Evolutionary conservation across 2,888 invertebrate species (phyloP).

Genomic region (Chirona hameri): DNA sequence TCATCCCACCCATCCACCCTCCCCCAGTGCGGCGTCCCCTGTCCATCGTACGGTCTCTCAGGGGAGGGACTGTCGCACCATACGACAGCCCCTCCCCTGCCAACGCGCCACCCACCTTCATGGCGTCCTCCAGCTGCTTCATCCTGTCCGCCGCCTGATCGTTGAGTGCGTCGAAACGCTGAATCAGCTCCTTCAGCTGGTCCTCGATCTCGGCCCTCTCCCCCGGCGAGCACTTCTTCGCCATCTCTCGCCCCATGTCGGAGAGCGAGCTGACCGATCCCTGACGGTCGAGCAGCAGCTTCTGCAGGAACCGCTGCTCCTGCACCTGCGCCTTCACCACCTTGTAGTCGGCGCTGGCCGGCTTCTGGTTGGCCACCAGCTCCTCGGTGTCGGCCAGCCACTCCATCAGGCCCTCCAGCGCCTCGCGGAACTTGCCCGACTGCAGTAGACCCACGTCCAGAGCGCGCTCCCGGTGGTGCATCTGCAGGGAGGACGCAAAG

Average conservation of each 20-base stretch:
- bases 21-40: too few species aligned
- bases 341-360: constrained; percentile 95
- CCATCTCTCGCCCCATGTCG: constrained; percentile 88
- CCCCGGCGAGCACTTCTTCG: constrained; percentile 74
- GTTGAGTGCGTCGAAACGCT: constrained; percentile 79
- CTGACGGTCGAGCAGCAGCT: constrained; percentile 92
- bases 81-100: not conserved
- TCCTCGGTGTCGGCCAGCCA: constrained; percentile 98
- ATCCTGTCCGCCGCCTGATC: constrained; percentile 81
- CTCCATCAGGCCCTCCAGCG: constrained; percentile 84
- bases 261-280: constrained; percentile 89
- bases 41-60: too few species aligned
- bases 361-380: constrained; percentile 92
- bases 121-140: constrained; percentile 83
- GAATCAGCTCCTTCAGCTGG: constrained; percentile 80
- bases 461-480: constrained; percentile 84
- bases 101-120: constrained; percentile 52
- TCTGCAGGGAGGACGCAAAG: constrained; percentile 47
- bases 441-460: constrained; percentile 89
- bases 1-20: too few species aligned
- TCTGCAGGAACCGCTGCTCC: constrained; percentile 96
- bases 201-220: constrained; percentile 82
- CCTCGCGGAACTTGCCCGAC: constrained; percentile 96
- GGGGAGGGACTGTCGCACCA: too few species aligned
- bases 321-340: constrained; percentile 97